phyloP scores from a whole-genome alignment of 2,888 invertebrate species.

The Branchinecta sandiegonensis region DNA sequence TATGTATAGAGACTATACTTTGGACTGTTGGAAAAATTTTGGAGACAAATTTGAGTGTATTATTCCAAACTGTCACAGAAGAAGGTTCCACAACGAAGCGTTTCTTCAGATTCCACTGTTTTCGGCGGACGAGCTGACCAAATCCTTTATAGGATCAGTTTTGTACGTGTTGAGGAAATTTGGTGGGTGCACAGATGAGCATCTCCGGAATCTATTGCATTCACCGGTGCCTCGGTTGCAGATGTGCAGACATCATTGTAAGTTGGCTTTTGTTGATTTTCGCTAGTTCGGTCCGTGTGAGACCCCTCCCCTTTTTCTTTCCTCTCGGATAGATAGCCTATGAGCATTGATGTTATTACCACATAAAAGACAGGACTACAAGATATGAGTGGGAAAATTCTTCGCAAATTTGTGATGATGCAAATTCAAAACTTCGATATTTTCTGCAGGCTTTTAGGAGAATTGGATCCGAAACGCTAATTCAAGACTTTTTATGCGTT shows the following conservation, averaged over 20 bases:
- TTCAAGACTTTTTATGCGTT: no score
- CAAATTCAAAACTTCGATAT: no score
- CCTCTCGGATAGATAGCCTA: no score
- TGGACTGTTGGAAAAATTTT: conserved; percentile 10
- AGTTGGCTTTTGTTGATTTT: background rate
- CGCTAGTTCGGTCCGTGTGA: background rate
- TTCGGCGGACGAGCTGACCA: background rate
- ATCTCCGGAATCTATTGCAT: background rate
- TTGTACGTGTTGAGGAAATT: background rate
- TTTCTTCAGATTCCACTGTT: background rate
- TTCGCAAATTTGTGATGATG: no score
- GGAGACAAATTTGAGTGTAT: conserved; percentile 11
- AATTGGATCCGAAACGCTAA: no score
- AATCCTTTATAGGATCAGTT: background rate
- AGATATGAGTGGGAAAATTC: no score
- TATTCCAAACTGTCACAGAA: background rate
- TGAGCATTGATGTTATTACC: no score
- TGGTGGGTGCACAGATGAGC: background rate
- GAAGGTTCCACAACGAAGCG: background rate
- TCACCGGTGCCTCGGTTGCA: conserved; percentile 4
- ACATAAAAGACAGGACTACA: no score
- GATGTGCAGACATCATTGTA: conserved; percentile 9
- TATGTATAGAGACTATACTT: conserved; percentile 1
- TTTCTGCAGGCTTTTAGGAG: no score
- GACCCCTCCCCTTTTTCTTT: no score